Conservation (phyloP, 2,113 vertebrate genomes). For the Rostratula benghalensis region DNA sequence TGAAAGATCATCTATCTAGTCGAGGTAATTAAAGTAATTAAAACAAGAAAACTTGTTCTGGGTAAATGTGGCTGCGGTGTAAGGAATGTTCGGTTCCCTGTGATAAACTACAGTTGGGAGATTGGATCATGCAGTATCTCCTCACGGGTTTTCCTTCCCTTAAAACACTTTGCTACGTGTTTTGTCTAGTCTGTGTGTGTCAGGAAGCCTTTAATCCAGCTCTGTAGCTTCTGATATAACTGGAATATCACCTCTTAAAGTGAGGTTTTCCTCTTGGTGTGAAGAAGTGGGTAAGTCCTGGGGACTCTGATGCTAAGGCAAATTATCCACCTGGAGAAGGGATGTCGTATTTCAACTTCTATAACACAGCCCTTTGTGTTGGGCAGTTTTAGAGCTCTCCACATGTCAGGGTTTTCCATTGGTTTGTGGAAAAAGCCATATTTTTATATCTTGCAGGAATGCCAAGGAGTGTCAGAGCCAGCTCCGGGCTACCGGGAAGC, state of each 20-base stretch:
- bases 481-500: background rate
- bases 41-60: background rate
- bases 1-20: too few species aligned
- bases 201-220: background rate
- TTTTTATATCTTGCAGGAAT: background rate
- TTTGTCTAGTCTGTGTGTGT: constrained; percentile 22
- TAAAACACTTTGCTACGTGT: background rate
- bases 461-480: background rate
- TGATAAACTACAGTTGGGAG: background rate
- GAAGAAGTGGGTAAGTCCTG: background rate
- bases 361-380: background rate
- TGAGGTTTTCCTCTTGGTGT: background rate
- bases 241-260: background rate
- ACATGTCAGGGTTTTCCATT: background rate
- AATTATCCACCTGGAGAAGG: fast-evolving
- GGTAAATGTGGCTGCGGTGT: background rate
- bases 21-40: constrained; percentile 48
- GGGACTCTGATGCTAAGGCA: background rate
- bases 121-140: background rate
- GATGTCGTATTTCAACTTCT: background rate
- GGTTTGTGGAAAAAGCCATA: background rate
- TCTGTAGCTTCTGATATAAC: background rate
- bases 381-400: background rate
- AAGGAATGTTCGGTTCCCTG: background rate
- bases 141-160: background rate